These are phyloP conservation scores for Eledone cirrhosa DNA, from an alignment of 2,888 invertebrate genomes.

Conservation along the genomic window DNA sequence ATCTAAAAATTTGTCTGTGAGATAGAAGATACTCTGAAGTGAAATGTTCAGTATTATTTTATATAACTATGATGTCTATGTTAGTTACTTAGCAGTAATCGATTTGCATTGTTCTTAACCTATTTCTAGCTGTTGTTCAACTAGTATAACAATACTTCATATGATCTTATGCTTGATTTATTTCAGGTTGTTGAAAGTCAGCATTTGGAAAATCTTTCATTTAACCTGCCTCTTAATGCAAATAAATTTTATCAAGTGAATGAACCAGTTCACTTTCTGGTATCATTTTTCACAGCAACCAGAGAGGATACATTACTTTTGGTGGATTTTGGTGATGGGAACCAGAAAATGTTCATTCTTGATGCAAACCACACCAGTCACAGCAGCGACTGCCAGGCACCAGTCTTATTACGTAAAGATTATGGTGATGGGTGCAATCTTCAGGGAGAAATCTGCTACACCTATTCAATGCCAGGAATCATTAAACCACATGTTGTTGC, in stretches of 20 bases:
- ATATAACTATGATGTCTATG: too few species aligned
- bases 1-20: too few species aligned
- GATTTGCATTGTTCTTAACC: too few species aligned
- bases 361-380: not conserved
- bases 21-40: too few species aligned
- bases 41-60: too few species aligned
- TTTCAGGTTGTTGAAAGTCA: not conserved
- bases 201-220: not conserved
- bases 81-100: too few species aligned
- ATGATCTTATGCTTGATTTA: too few species aligned
- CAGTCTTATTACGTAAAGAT: conserved; percentile 18
- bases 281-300: not conserved
- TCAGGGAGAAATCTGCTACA: conserved; percentile 20
- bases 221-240: not conserved
- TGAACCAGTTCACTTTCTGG: not conserved
- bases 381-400: not conserved
- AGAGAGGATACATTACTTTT: not conserved
- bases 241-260: not conserved
- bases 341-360: not conserved
- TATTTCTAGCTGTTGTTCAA: too few species aligned
- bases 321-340: not conserved
- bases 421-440: conserved; percentile 16
- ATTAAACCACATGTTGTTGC: not conserved
- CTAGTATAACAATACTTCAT: too few species aligned
- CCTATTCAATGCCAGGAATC: conserved; percentile 5